Evolutionary conservation across 2,888 invertebrate species (phyloP), one percentile per base, ranked within the genome.

Genomic region (Dryococelus australis): DNA sequence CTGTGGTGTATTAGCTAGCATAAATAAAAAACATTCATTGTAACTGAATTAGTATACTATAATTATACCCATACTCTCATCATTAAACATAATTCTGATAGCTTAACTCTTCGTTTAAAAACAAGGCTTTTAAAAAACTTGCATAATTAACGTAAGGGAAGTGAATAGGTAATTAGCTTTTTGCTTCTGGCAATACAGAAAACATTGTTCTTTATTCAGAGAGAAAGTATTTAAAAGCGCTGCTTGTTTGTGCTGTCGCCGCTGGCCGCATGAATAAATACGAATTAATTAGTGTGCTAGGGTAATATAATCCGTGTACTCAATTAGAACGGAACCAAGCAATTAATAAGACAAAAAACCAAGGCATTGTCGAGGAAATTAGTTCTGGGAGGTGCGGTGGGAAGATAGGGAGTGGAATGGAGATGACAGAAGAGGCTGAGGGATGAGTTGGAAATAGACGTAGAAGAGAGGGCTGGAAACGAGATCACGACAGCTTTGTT

Each of bases 121-220:
- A 65, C 65, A 5, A 20, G 1, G 65, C 65, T 24, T 65, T 65
- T n/a, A 65, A 24, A 65, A 65, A n/a, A 65, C 8, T 65, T 20
- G 65, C 20, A 20, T 65, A 65, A 65, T 65, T 65, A 65, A 24
- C 24, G n/a, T 20, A 65, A 65, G 65, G 8, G 24, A 65, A n/a
- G 8, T 16, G n/a, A 65, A 65, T 1, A 65, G n/a, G 24, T 65
- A 65, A 65, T 65, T 65, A 65, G 8, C 24, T 65, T 65, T 65
- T 8, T 65, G 65, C 0, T n/a, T 24, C 20, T 20, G 20, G 65
- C n/a, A 65, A 65, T 65, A 65, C 8, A 65, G 16, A 65, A 65
- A 65, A 65, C 65, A 65, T 65, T 65, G 65, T 65, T 65, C 65
- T 65, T n/a, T n/a, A 65, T 65, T 65, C 65, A 65, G n/a, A n/a